Evolutionary conservation across 2,797 vertebrate species (phyloP), one percentile per base, ranked within the genome.

Genomic region (Pogoniulus pusillus): DNA sequence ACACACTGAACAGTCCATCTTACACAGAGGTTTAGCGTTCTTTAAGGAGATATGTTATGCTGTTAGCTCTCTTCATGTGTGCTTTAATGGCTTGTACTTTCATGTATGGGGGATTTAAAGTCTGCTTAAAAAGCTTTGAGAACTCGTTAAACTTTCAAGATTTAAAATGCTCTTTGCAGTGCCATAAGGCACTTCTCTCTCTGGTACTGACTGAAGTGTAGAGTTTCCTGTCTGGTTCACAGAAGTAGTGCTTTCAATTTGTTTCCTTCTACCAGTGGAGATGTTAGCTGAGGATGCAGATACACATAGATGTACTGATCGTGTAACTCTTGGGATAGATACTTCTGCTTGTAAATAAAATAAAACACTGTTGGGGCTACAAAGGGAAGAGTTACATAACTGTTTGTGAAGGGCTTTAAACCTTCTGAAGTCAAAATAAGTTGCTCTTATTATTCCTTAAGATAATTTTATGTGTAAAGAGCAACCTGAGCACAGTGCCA

Each of bases 151-250:
- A 65, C 41, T 82, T 87, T 45, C 4, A 66, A 76, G 34, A 29
- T 51, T 82, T 65, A 16, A 74, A 87, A 62, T 43, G 23, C 15
- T 62, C 54, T 82, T 76, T 85, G 54, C 64, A 70, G 71, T 91
- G 34, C 66, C 7, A 0, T 43, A 26, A 85, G 51, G n/a, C 34
- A 9, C 24, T 39, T 60, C 39, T 80, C 8, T 85, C 30, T 73
- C 30, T 86, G 24, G 17, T 26, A 22, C 29, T 43, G 18, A 55
- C 37, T 91, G 82, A 81, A 90, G 73, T 62, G 74, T 74, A 69
- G 66, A 22, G 29, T 94, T 96, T 96, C 86, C 86, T 89, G 91
- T 89, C 24, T 89, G 75, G 37, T 93, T 93, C 82, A 88, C 87
- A 87, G 59, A 85, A 84, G n/a, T 16, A 32, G 54, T 64, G 22